These are phyloP conservation scores for Corythaixoides concolor DNA, from an alignment of 2,113 vertebrate species.

Conservation along the genomic window DNA sequence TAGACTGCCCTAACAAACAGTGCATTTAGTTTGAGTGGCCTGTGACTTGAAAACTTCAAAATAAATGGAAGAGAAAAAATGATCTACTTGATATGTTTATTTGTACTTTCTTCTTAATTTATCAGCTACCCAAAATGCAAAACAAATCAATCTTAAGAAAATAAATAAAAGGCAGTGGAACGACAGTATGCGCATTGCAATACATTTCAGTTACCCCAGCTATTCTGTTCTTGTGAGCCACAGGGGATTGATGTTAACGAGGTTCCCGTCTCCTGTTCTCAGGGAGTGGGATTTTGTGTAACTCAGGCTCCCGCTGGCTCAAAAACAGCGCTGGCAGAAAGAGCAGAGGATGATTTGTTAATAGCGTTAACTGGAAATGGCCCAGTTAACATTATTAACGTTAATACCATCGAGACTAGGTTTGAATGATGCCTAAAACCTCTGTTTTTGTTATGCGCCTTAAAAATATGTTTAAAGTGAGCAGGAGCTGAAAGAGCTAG, in stretches of 20 bases:
- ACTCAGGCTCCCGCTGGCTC: not conserved
- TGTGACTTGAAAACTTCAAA: not conserved
- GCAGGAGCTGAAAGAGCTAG: not conserved
- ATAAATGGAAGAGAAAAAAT: not conserved
- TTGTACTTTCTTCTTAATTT: not conserved
- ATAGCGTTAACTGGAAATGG: not conserved
- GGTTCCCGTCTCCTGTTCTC: not conserved
- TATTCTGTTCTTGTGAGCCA: not conserved
- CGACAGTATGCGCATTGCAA: not conserved
- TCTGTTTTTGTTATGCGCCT: not conserved
- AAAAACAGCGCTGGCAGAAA: not conserved
- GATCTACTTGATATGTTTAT: not conserved
- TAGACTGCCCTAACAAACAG: not conserved
- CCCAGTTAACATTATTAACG: not conserved
- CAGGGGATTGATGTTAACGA: not conserved
- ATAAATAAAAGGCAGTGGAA: not conserved
- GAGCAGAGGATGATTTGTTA: not conserved
- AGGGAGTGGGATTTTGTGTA: not conserved
- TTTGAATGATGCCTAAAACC: not conserved
- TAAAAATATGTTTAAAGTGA: not conserved
- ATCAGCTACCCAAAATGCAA: not conserved
- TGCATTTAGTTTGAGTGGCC: not conserved
- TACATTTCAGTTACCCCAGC: not conserved
- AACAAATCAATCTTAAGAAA: not conserved
- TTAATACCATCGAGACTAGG: not conserved